A percentile compares a stretch with the other conserved stretches of the same genome.
These are phyloP conservation scores for Paramisgurnus dabryanus DNA, from an alignment of 2,113 vertebrate species.

Conservation along the genomic window DNA sequence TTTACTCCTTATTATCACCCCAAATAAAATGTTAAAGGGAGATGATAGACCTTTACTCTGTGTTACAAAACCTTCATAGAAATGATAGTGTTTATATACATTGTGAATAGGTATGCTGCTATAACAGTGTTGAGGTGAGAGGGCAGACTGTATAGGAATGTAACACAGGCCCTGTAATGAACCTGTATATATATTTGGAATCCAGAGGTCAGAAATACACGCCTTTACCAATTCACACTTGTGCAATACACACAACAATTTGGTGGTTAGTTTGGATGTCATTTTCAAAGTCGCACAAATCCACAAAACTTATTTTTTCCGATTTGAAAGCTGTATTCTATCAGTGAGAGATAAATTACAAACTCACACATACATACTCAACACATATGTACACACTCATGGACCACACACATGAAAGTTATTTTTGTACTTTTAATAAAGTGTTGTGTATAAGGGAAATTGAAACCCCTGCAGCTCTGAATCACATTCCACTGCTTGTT, in stretches of 20 bases:
- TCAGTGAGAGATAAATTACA: not conserved
- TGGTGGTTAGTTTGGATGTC: not conserved
- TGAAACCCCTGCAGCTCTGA: conserved; percentile 46
- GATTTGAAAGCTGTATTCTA: not conserved
- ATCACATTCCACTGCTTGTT: conserved; percentile 65
- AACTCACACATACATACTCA: not conserved
- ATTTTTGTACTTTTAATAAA: conserved; percentile 1
- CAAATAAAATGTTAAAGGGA: not conserved
- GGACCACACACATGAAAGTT: not conserved
- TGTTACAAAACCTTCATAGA: not conserved
- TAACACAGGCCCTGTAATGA: conserved; percentile 49
- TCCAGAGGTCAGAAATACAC: not conserved
- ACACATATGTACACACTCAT: conserved; percentile 5
- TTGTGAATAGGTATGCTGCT: not conserved
- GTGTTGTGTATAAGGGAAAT: conserved; percentile 31
- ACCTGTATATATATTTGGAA: conserved; percentile 42
- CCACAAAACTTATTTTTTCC: not conserved
- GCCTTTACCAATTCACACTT: not conserved
- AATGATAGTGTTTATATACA: not conserved
- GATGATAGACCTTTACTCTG: not conserved
- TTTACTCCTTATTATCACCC: no score
- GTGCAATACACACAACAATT: not conserved
- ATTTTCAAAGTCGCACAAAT: not conserved
- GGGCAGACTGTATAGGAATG: conserved; percentile 39
- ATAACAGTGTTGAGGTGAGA: conserved; percentile 10